phyloP scores from a whole-genome alignment of 2,113 vertebrate genomes.

The Passer domesticus region DNA sequence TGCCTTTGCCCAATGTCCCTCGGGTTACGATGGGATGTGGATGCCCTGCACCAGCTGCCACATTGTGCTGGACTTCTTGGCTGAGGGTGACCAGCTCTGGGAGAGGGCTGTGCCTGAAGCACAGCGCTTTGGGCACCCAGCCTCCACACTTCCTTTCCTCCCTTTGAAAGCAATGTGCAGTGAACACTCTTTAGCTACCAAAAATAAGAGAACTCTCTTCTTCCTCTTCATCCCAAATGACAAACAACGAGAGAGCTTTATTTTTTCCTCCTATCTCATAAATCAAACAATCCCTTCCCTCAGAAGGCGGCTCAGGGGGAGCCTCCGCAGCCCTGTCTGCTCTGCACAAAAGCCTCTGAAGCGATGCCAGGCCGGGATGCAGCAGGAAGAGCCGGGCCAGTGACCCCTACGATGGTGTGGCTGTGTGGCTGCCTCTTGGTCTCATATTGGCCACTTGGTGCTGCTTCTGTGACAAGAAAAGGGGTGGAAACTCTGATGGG shows the following conservation, averaged over 20 bases:
- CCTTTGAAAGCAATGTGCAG: not conserved
- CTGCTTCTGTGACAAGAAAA: not conserved
- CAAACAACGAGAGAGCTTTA: slow-evolving; percentile 9
- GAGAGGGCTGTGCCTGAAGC: not conserved
- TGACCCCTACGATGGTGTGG: fast-evolving
- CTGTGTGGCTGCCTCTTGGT: not conserved
- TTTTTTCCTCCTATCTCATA: slow-evolving; percentile 42
- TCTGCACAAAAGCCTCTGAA: slow-evolving; percentile 32
- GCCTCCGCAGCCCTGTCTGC: not conserved
- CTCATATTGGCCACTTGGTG: fast-evolving
- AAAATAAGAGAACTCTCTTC: not conserved
- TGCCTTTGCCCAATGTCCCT: fast-evolving
- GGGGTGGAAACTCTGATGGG: not conserved
- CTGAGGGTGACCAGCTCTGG: not conserved
- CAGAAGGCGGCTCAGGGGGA: not conserved
- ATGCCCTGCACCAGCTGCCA: fast-evolving
- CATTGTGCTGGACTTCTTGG: not conserved
- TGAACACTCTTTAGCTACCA: not conserved
- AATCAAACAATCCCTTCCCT: slow-evolving; percentile 49
- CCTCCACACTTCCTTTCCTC: not conserved
- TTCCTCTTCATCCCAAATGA: not conserved
- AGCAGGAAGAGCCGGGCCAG: not conserved
- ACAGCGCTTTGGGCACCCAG: fast-evolving
- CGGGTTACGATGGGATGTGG: fast-evolving
- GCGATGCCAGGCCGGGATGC: not conserved